Evolutionary conservation across 2,113 vertebrate species (phyloP).

Genomic region (Geococcyx californianus): DNA sequence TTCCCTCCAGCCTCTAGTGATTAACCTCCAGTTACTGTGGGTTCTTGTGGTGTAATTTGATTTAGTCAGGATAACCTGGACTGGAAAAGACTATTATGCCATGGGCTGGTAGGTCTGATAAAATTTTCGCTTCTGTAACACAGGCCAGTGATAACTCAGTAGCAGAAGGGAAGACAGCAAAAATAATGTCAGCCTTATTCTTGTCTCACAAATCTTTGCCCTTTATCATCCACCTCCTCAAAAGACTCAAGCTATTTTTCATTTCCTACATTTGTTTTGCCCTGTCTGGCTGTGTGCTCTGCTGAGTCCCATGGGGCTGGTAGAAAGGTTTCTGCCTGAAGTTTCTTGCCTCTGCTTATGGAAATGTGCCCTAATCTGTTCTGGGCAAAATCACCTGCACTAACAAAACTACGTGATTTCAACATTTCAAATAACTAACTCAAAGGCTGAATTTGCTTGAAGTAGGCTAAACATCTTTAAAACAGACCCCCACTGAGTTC

Average conservation of each 20-base stretch:
- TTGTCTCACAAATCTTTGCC: background rate
- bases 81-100: background rate
- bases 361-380: background rate
- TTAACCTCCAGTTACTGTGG: background rate
- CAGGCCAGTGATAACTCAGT: background rate
- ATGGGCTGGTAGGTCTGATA: background rate
- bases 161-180: background rate
- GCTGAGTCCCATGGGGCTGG: background rate
- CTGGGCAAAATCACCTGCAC: background rate
- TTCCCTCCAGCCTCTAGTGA: background rate
- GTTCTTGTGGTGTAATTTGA: background rate
- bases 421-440: background rate
- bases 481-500: background rate
- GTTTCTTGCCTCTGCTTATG: background rate
- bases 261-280: background rate
- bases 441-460: background rate
- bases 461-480: background rate
- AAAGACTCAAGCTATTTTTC: background rate
- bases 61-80: background rate
- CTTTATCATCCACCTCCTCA: background rate
- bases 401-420: background rate
- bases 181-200: background rate
- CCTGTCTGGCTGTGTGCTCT: background rate
- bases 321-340: background rate
- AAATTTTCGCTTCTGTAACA: background rate